These are phyloP conservation scores for Operophtera brumata DNA, from an alignment of 2,888 invertebrate species.

Conservation along the genomic window DNA sequence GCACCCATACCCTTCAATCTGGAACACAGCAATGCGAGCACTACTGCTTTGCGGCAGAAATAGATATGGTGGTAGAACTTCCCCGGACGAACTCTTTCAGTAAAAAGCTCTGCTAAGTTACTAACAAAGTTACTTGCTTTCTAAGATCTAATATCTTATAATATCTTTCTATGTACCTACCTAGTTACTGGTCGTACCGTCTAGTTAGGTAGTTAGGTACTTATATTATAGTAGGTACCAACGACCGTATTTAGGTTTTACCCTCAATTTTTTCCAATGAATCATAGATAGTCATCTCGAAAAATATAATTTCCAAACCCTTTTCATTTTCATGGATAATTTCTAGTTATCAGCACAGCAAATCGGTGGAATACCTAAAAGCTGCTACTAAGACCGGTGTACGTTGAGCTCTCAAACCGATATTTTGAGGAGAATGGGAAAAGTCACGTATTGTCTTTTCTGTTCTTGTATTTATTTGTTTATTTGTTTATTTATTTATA, in stretches of 20 bases:
- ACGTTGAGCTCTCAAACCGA: neutral
- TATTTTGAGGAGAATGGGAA: neutral
- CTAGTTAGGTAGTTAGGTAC: neutral
- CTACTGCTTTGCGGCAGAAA: too few relatives aligned
- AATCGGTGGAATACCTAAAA: conserved; percentile 10
- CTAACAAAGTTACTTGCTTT: too few relatives aligned
- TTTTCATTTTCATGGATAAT: conserved; percentile 5
- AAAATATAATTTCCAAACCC: conserved; percentile 11
- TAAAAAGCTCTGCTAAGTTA: too few relatives aligned
- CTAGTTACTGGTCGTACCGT: too few relatives aligned
- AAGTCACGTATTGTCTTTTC: neutral
- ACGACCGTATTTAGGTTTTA: neutral
- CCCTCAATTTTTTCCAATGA: conserved; percentile 1
- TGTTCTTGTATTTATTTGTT: neutral
- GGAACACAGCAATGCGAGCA: too few relatives aligned
- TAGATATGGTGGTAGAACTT: too few relatives aligned
- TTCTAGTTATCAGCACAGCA: conserved; percentile 5
- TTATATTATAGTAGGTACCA: neutral
- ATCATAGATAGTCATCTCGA: conserved; percentile 2
- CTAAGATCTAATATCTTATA: too few relatives aligned
- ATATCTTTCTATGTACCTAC: too few relatives aligned
- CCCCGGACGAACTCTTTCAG: too few relatives aligned
- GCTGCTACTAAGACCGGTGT: neutral
- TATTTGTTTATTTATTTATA: too few relatives aligned
- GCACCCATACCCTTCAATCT: too few relatives aligned